Conservation (phyloP, 2,797 vertebrate species). For the Poeciliopsis gracilis region DNA sequence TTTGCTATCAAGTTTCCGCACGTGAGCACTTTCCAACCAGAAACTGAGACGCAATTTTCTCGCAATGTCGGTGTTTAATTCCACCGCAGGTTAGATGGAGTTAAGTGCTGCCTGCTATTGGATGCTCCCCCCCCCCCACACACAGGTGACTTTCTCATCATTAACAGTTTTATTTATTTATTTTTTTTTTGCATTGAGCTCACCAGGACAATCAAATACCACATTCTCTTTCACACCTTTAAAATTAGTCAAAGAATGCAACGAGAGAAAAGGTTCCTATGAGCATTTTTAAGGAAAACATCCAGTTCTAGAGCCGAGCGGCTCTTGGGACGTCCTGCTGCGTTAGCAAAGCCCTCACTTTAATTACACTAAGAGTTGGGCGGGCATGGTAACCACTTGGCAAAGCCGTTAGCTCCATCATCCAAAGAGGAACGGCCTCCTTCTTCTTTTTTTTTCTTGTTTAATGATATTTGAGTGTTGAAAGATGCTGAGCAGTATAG, state of each 20-base stretch:
- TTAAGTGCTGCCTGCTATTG: background rate
- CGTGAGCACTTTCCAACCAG: background rate
- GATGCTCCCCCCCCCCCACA: background rate
- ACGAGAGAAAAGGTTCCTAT: conserved; percentile 26
- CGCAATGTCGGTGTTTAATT: background rate
- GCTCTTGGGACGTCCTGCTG: conserved; percentile 10
- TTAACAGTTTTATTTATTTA: background rate
- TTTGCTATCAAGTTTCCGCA: background rate
- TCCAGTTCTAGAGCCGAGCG: conserved; percentile 8
- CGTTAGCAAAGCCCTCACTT: conserved; percentile 36
- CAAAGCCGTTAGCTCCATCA: conserved; percentile 70
- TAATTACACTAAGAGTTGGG: conserved; percentile 54
- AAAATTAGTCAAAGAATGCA: conserved; percentile 24
- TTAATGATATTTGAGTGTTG: conserved; percentile 60
- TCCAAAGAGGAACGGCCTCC: conserved; percentile 63
- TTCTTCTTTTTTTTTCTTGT: background rate
- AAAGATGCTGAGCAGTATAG: conserved; percentile 70
- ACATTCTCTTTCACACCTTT: conserved; percentile 21
- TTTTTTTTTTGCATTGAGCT: background rate
- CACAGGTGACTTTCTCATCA: background rate
- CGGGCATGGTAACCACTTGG: conserved; percentile 45
- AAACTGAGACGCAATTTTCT: background rate
- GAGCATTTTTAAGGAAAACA: conserved; percentile 19
- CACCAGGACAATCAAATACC: conserved; percentile 16
- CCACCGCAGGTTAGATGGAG: background rate